Conservation (phyloP, 1,140 invertebrate species). For the Drosophila repletoides region DNA sequence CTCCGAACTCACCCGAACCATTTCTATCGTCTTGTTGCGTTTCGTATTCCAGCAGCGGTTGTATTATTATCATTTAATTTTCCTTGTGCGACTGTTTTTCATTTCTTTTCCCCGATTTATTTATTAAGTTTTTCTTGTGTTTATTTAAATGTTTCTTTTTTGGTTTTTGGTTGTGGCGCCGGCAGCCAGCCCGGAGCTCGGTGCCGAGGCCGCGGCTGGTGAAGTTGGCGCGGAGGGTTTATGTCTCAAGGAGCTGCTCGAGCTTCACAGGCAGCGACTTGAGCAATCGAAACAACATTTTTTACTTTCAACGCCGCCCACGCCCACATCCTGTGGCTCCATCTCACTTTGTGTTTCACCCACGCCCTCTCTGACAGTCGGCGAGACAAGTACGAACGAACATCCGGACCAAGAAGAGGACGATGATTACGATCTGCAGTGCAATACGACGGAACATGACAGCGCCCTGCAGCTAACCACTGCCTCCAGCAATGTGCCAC, state of each 20-base stretch:
- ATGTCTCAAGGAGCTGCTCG: slow-evolving; percentile 72
- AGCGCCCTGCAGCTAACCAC: slow-evolving; percentile 67
- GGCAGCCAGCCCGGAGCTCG: slow-evolving; percentile 69
- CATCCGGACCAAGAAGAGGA: slow-evolving; percentile 35
- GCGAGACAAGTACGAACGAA: slow-evolving; percentile 33
- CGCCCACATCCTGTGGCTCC: slow-evolving; percentile 70
- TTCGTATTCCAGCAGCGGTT: slow-evolving; percentile 27
- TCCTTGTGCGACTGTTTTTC: not conserved
- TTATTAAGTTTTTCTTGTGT: slow-evolving; percentile 52
- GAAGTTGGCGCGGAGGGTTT: slow-evolving; percentile 32
- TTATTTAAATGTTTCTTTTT: slow-evolving; percentile 63
- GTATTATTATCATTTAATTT: slow-evolving; percentile 33
- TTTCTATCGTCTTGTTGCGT: no score
- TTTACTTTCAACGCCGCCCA: slow-evolving; percentile 78
- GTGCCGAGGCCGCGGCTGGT: slow-evolving; percentile 37
- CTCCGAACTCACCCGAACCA: not conserved
- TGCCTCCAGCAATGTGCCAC: slow-evolving; percentile 43
- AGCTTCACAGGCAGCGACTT: slow-evolving; percentile 73
- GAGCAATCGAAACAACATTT: slow-evolving; percentile 82
- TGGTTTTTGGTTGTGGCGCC: slow-evolving; percentile 47
- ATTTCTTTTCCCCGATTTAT: slow-evolving; percentile 2
- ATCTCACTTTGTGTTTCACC: slow-evolving; percentile 67
- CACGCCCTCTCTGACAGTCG: slow-evolving; percentile 51
- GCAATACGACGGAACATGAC: slow-evolving; percentile 53
- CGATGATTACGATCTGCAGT: slow-evolving; percentile 45